Percentiles rank a stretch among this genome's conserved stretches.
These are phyloP conservation scores for Neopelma chrysocephalum DNA, from an alignment of 2,797 vertebrate species.

Conservation along the genomic window DNA sequence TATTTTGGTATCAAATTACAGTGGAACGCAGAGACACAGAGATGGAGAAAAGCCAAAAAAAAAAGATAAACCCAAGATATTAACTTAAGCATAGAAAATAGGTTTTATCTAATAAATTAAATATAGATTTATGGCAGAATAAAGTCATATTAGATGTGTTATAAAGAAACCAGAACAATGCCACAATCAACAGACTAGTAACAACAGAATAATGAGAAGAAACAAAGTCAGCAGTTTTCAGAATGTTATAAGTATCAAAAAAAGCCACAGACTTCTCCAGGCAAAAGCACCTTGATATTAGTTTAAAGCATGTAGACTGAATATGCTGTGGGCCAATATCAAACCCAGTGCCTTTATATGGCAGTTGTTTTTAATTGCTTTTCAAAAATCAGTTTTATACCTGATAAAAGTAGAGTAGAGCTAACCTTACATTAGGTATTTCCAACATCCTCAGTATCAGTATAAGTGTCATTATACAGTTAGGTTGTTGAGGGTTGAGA, in stretches of 20 bases:
- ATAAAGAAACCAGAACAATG: not conserved
- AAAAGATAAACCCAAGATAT: rapidly evolving
- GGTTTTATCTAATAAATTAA: not conserved
- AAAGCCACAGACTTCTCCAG: not conserved
- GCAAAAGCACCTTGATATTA: not conserved
- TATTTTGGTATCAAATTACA: not conserved
- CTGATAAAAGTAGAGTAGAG: not conserved
- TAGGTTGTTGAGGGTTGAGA: not conserved
- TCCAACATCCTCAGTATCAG: not conserved
- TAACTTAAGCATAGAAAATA: not conserved
- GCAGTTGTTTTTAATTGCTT: not conserved
- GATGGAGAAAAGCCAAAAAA: not conserved
- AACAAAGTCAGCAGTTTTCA: not conserved
- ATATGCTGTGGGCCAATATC: not conserved
- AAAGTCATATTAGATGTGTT: not conserved
- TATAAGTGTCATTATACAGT: not conserved
- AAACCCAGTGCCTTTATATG: not conserved
- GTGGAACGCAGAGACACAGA: not conserved
- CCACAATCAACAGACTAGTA: not conserved
- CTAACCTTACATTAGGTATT: not conserved
- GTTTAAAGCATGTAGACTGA: not conserved
- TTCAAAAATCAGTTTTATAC: not conserved
- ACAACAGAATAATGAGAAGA: not conserved
- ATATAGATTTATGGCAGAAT: not conserved
- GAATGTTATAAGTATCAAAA: not conserved